These are phyloP conservation scores for Lycaena phlaeas DNA, from an alignment of 2,888 invertebrate genomes.

Conservation along the genomic window DNA sequence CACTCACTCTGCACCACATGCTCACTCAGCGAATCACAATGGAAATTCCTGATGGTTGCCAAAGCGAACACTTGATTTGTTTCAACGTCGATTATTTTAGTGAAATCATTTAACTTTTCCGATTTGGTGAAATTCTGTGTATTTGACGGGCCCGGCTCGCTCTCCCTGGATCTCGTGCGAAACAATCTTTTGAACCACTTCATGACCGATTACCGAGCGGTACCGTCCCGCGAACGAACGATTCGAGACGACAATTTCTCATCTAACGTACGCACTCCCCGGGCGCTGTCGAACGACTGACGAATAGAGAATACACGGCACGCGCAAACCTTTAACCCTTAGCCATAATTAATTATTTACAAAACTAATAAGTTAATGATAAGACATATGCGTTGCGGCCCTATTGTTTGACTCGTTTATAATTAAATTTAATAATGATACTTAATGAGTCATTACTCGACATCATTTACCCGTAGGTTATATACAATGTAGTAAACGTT, in stretches of 20 bases:
- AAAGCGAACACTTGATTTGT: conserved; percentile 42
- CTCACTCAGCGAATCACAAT: conserved; percentile 40
- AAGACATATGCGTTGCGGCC: conserved; percentile 44
- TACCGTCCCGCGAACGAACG: conserved; percentile 76
- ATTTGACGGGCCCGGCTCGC: neutral
- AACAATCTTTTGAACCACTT: conserved; percentile 78
- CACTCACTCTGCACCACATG: conserved; percentile 54
- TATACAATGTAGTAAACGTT: neutral
- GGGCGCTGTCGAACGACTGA: conserved; percentile 37
- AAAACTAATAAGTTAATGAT: conserved; percentile 46
- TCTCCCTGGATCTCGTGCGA: conserved; percentile 23
- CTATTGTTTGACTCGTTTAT: conserved; percentile 49
- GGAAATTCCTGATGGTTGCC: conserved; percentile 54
- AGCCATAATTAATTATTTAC: conserved; percentile 58
- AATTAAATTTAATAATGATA: conserved; percentile 46
- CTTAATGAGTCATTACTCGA: conserved; percentile 27
- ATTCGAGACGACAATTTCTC: conserved; percentile 75
- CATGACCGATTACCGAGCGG: conserved; percentile 74
- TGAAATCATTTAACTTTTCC: conserved; percentile 13
- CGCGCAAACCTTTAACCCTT: conserved; percentile 65
- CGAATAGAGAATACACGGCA: conserved; percentile 43
- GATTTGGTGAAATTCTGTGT: neutral
- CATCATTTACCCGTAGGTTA: conserved; percentile 1
- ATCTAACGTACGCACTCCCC: conserved; percentile 41
- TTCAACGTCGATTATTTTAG: neutral